Evolutionary conservation across 2,888 invertebrate genomes (phyloP), one percentile per base, ranked within the genome.

Genomic region (Protonemura montana): DNA sequence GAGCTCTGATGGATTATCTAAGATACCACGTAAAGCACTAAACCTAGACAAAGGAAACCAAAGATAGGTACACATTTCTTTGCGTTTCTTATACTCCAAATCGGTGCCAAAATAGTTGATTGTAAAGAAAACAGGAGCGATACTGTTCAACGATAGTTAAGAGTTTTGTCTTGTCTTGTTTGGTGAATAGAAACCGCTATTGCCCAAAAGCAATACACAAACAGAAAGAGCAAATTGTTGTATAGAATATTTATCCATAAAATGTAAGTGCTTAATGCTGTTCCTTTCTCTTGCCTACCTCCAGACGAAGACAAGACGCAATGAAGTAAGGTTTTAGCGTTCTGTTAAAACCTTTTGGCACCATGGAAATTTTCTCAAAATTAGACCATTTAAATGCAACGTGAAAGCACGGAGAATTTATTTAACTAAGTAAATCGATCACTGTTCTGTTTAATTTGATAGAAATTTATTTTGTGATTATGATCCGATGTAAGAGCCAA

Each of bases 391-490:
- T 78, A 26, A n/a, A 25, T 28, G 27, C n/a, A 27, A 78, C 27
- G 78, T 78, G 78, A 78, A 78, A 78, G 78, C 78, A 28, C 27
- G 28, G 26, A 78, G 26, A 78, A 78, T 78, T 78, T 26, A 26
- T 78, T 28, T 16, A 13, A 78, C 28, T 78, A 21, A 10, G 28
- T 78, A 27, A 78, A 78, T 13, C 28, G 26, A 78, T 78, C 2
- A 25, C 76, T 76, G 76, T 3, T 6, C 76, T 76, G 76, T 3
- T 6, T 76, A 3, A 76, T 76, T 76, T 76, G n/a, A 25, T 13
- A 76, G 2, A 7, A 76, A 76, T 25, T 76, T 76, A 78, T 28
- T 78, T 26, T 25, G 13, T 25, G 78, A 26, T 26, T 27, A 21
- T 27, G 78, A 13, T 77, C n/a, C 26, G 21, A 26, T 78, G 78